phyloP scores from a whole-genome alignment of 2,113 vertebrate genomes.

The Notiomystis cincta region DNA sequence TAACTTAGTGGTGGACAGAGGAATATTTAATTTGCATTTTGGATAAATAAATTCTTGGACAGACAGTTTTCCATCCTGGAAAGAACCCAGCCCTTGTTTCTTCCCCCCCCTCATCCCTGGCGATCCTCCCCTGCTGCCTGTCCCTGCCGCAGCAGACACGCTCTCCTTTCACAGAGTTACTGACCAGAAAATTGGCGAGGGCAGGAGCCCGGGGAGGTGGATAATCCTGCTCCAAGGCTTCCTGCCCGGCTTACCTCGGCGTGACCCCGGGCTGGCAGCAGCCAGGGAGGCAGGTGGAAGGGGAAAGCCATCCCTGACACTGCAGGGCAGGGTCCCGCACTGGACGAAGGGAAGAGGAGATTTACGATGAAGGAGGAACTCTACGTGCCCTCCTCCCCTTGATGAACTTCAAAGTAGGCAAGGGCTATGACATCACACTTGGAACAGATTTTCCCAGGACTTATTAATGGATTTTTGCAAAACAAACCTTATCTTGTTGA shows the following conservation, averaged over 20 bases:
- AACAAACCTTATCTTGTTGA: slow-evolving; percentile 27
- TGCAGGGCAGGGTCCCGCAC: background rate
- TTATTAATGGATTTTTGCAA: background rate
- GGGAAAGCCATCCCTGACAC: background rate
- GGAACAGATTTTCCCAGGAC: background rate
- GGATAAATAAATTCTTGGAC: slow-evolving; percentile 1
- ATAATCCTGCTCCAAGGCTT: slow-evolving; percentile 21
- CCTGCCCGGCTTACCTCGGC: background rate
- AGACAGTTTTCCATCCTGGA: slow-evolving; percentile 17
- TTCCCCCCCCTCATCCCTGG: background rate
- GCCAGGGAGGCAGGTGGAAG: background rate
- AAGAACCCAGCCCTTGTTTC: background rate
- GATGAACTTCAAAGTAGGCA: background rate
- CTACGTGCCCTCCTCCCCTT: background rate
- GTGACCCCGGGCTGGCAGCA: slow-evolving; percentile 5
- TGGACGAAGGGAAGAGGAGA: background rate
- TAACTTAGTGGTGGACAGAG: background rate
- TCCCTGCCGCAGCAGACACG: background rate
- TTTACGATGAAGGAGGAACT: background rate
- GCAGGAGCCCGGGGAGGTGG: slow-evolving; percentile 10
- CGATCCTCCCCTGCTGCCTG: background rate
- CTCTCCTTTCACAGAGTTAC: slow-evolving; percentile 58
- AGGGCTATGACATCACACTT: background rate
- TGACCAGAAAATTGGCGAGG: slow-evolving; percentile 58
- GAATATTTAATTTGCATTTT: background rate